A percentile compares a stretch with the other conserved stretches of the same genome.
These are phyloP conservation scores for Canis aureus DNA, from an alignment of 2,113 vertebrate species.

Conservation along the genomic window DNA sequence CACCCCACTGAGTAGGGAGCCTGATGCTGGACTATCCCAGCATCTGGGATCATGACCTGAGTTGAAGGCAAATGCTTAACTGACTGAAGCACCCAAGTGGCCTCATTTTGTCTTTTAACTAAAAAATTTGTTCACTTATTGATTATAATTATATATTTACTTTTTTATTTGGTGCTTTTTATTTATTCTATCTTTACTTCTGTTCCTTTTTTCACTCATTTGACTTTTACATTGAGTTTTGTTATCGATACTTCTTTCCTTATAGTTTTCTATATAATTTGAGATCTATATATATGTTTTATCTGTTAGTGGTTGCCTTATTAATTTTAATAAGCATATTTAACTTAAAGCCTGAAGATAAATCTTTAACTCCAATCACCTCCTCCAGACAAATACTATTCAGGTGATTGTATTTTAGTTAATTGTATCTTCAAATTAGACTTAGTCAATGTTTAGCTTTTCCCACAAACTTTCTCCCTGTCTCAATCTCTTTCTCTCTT, in stretches of 20 bases:
- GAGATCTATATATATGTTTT: neutral
- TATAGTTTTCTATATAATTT: neutral
- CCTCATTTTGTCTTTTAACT: neutral
- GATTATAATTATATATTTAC: neutral
- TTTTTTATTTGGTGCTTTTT: neutral
- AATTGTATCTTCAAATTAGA: neutral
- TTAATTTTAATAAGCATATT: neutral
- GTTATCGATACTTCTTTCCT: neutral
- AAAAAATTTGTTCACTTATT: neutral
- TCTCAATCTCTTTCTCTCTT: neutral
- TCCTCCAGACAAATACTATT: conserved; percentile 1
- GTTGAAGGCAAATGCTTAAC: too few relatives aligned
- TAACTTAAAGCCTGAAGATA: conserved; percentile 17
- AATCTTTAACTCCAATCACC: neutral
- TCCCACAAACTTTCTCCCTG: neutral
- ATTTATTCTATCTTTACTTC: neutral
- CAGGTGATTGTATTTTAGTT: neutral
- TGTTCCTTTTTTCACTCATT: neutral
- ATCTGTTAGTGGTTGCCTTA: neutral
- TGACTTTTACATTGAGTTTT: conserved; percentile 20
- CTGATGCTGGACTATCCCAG: too few relatives aligned
- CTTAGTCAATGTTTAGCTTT: neutral
- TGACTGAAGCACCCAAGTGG: too few relatives aligned
- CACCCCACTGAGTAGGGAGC: too few relatives aligned
- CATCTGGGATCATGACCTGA: too few relatives aligned